Percentiles rank a stretch among this genome's conserved stretches.
Evolutionary conservation across 2,888 invertebrate species (phyloP).

Genomic region (Ectemnius lituratus): DNA sequence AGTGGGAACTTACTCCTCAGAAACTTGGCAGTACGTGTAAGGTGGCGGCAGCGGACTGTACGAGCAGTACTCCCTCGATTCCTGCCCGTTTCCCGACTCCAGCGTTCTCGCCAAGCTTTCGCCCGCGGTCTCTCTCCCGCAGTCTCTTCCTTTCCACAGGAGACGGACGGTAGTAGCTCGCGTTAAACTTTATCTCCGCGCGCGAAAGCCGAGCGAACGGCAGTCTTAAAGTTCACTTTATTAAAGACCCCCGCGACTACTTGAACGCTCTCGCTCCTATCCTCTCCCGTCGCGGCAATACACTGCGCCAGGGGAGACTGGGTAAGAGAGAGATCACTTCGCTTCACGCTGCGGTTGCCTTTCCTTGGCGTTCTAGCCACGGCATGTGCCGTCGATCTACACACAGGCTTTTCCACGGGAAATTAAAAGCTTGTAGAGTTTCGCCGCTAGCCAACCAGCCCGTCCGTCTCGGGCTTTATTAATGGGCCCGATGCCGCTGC

Average conservation of each 20-base stretch:
- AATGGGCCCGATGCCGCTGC: slow-evolving; percentile 52
- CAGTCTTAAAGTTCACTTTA: slow-evolving; percentile 72
- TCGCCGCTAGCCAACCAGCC: slow-evolving; percentile 29
- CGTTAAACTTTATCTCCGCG: slow-evolving; percentile 69
- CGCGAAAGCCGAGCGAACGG: slow-evolving; percentile 38
- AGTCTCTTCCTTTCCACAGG: slow-evolving; percentile 24
- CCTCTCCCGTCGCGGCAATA: too few species aligned
- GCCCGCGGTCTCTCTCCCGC: not conserved
- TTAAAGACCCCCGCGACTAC: slow-evolving; percentile 67
- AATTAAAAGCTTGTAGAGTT: slow-evolving; percentile 64
- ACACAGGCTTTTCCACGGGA: slow-evolving; percentile 48
- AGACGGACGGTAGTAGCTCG: slow-evolving; percentile 58
- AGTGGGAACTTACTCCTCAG: slow-evolving; percentile 61
- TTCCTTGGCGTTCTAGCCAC: slow-evolving; percentile 52
- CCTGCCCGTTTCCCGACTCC: slow-evolving; percentile 19
- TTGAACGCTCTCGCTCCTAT: slow-evolving; percentile 41
- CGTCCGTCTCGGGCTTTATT: slow-evolving; percentile 59
- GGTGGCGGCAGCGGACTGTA: slow-evolving; percentile 28
- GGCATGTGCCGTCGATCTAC: slow-evolving; percentile 43
- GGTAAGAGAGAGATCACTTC: too few species aligned
- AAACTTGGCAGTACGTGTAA: slow-evolving; percentile 51
- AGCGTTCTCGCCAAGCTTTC: not conserved
- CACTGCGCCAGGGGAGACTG: too few species aligned
- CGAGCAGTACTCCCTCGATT: slow-evolving; percentile 33
- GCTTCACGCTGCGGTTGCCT: slow-evolving; percentile 21